Evolutionary conservation across 2,888 invertebrate genomes (phyloP).

Genomic region (Nemoura dubitans): DNA sequence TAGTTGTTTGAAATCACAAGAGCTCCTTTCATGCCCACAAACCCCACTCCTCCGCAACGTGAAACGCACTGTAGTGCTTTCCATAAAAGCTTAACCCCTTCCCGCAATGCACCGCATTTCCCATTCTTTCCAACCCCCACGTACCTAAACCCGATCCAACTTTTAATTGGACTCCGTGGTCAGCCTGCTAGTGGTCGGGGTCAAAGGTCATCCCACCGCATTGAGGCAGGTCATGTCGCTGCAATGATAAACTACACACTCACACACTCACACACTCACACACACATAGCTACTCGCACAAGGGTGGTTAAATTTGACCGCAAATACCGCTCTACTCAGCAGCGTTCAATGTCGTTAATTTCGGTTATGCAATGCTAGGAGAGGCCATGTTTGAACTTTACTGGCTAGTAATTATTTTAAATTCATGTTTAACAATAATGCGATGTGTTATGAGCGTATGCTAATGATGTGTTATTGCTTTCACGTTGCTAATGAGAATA

Average conservation of each 20-base stretch:
- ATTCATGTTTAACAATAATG: conserved; percentile 5
- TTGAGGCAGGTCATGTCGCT: not conserved
- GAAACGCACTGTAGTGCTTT: no score
- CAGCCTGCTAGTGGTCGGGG: not conserved
- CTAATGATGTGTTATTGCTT: not conserved
- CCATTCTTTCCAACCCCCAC: not conserved
- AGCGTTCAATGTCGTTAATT: not conserved
- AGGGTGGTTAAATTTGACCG: not conserved
- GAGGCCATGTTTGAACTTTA: not conserved
- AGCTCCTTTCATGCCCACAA: no score
- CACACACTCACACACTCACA: no score
- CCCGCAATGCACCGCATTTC: no score
- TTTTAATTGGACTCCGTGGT: not conserved
- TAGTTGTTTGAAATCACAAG: no score
- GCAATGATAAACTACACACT: not conserved
- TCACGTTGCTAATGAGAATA: not conserved
- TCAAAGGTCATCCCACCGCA: not conserved
- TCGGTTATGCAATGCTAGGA: not conserved
- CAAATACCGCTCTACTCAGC: not conserved
- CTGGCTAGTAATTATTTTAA: not conserved
- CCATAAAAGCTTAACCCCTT: no score
- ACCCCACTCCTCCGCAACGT: no score
- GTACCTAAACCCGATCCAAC: not conserved
- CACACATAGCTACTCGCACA: not conserved
- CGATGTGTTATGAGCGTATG: not conserved